These are phyloP conservation scores for Calosoma granatense DNA, from an alignment of 1,140 invertebrate species.

Conservation along the genomic window DNA sequence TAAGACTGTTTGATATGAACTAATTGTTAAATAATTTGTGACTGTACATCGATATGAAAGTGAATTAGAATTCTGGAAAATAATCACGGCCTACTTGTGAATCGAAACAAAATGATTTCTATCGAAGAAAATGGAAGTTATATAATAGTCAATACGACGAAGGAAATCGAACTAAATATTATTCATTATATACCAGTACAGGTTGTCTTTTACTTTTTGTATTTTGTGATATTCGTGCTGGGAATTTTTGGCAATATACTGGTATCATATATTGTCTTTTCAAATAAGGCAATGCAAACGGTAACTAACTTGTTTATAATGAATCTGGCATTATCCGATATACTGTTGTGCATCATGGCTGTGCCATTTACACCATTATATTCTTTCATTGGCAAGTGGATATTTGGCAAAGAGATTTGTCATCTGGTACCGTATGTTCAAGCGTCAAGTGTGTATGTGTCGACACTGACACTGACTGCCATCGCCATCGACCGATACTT, in stretches of 20 bases:
- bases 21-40: neutral
- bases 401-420: constrained; percentile 77
- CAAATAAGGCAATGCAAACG: constrained; percentile 89
- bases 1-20: neutral
- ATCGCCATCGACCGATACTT: constrained; percentile 93
- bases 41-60: neutral
- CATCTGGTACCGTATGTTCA: constrained; percentile 85
- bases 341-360: constrained; percentile 80
- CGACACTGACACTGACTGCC: constrained; percentile 87
- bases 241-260: constrained; percentile 85
- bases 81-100: too few relatives aligned
- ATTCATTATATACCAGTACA: constrained; percentile 54
- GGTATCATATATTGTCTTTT: constrained; percentile 81
- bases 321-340: constrained; percentile 88
- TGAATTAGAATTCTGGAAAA: neutral
- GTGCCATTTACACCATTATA: constrained; percentile 89
- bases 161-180: constrained; percentile 24
- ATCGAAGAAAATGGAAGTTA: neutral
- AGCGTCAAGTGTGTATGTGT: constrained; percentile 88
- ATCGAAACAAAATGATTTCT: neutral
- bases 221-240: constrained; percentile 71
- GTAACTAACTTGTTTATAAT: constrained; percentile 96
- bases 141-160: neutral
- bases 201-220: constrained; percentile 71
- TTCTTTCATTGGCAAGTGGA: constrained; percentile 78